Evolutionary conservation across 2,888 invertebrate species (phyloP).

Genomic region (Limnephilus auricula): DNA sequence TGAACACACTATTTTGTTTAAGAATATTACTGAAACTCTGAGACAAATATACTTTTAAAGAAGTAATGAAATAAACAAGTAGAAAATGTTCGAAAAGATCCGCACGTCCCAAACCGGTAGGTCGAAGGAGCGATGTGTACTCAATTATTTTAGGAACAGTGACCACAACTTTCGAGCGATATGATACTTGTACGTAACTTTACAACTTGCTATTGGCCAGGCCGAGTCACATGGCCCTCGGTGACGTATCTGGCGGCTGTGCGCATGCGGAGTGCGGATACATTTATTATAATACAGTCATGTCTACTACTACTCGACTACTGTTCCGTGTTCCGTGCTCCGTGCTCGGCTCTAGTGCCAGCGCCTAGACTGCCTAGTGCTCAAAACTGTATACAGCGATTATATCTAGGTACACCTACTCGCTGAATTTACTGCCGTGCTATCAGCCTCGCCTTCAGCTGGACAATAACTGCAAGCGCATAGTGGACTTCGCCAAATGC

Average conservation of each 20-base stretch:
- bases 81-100: slow-evolving; percentile 51
- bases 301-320: neutral
- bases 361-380: too few species aligned
- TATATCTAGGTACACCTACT: too few species aligned
- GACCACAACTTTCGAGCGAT: slow-evolving; percentile 65
- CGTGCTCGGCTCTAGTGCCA: too few species aligned
- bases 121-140: slow-evolving; percentile 58
- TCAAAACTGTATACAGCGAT: too few species aligned
- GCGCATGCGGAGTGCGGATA: slow-evolving; percentile 54
- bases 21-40: slow-evolving; percentile 47
- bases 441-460: neutral
- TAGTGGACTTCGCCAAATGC: neutral
- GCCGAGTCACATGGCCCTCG: slow-evolving; percentile 56
- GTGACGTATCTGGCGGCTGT: slow-evolving; percentile 54
- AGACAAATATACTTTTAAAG: slow-evolving; percentile 30
- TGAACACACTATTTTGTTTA: slow-evolving; percentile 49
- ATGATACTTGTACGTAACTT: slow-evolving; percentile 65
- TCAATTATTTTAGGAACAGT: slow-evolving; percentile 66
- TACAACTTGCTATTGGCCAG: slow-evolving; percentile 64
- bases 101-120: slow-evolving; percentile 59
- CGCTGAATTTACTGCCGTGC: neutral
- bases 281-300: neutral
- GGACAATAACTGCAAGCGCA: neutral
- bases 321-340: neutral
- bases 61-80: slow-evolving; percentile 53